Conservation (phyloP, 2,888 invertebrate genomes). For the Ypsolopha sequella region DNA sequence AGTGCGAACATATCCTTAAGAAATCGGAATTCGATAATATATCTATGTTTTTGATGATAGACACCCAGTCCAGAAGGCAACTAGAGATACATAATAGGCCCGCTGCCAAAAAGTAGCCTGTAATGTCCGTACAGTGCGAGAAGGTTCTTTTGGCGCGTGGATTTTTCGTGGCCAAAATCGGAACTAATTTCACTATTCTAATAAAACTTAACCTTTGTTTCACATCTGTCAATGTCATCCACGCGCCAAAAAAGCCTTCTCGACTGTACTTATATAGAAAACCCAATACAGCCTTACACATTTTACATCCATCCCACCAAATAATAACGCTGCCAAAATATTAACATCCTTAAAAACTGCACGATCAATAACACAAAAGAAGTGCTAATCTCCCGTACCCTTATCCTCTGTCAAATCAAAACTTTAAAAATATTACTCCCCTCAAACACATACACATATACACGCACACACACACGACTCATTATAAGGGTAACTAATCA, state of each 20-base stretch:
- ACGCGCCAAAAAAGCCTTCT: constrained; percentile 49
- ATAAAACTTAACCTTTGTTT: no score
- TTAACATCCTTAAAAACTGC: constrained; percentile 5
- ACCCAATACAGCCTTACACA: no score
- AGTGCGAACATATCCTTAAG: no score
- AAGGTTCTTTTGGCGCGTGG: constrained; percentile 39
- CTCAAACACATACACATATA: constrained; percentile 18
- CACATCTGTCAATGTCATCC: no score
- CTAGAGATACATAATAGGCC: no score
- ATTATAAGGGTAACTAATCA: constrained; percentile 70
- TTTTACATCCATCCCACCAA: no score
- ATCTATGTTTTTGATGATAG: no score
- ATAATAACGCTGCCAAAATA: background rate
- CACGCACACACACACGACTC: constrained; percentile 51
- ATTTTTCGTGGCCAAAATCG: constrained; percentile 60
- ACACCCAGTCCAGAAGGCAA: no score
- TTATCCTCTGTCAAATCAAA: constrained; percentile 54
- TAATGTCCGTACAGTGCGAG: constrained; percentile 32
- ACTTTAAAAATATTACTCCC: constrained; percentile 36
- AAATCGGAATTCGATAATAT: no score
- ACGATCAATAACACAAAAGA: constrained; percentile 34
- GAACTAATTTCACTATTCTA: no score
- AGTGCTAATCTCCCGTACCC: constrained; percentile 44
- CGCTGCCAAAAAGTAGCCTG: background rate
- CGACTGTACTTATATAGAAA: constrained; percentile 12